Evolutionary conservation across 1,140 invertebrate genomes (phyloP), one percentile per base, ranked within the genome.

Genomic region (Trachymyrmex septentrionalis): DNA sequence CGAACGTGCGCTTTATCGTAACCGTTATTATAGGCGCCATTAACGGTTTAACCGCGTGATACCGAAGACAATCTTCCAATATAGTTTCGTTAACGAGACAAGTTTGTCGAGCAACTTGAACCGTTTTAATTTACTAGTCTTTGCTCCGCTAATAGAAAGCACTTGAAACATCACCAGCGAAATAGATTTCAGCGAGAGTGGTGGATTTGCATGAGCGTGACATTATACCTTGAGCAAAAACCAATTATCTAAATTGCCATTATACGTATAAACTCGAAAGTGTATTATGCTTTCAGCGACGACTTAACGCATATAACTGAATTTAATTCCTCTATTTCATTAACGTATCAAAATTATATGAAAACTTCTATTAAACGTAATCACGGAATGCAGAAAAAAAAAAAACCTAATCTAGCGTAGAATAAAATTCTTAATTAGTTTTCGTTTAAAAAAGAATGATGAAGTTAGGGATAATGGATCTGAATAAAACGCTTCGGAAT

Each of bases 21-120:
- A 91, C 90, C 89, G 90, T 91, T 91, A 91, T 89, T 85, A 84
- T 59, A 30, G 72, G 57, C 57, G 71, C 77, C 81, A 78, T 90
- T 88, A 86, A 82, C 30, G 86, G 80, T 82, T 88, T 87, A 90
- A 91, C 84, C 84, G 88, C 90, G 86, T 38, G 34, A 81, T 87
- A 76, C 69, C 55, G 80, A 88, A 85, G 85, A 86, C 71, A 50
- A 67, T 67, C 64, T 77, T 86, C 67, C 80, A 90, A 90, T 92
- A 88, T 90, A 59, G 75, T 91, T 87, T 86, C 66, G 64, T 66
- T 86, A 86, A 88, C 86, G 66, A 88, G 69, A 84, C 48, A n/a
- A 38, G 86, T 44, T 67, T 30, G 64, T 21, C 21, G 69, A 55
- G 50, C 69, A 44, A 76, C 59, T 75, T 63, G 61, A 76, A 73